phyloP scores from a whole-genome alignment of 30 jellyfish, hydroid and myxozoan species.

The Hydractinia echinata region DNA sequence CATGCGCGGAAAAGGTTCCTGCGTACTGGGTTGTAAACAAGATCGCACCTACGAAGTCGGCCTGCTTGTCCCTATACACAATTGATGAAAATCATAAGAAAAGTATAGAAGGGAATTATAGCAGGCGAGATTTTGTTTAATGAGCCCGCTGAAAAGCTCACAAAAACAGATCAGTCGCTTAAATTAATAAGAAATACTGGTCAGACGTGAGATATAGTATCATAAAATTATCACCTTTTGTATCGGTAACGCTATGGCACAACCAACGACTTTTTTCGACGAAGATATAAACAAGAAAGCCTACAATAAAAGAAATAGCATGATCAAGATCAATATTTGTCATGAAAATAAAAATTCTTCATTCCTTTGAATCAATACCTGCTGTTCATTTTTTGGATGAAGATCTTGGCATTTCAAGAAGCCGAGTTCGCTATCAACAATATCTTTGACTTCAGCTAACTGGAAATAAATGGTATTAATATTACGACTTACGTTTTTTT shows the following conservation, averaged over 20 bases:
- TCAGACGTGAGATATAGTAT: background rate
- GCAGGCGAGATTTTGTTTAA: no score
- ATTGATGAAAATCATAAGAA: no score
- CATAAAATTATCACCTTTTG: slow-evolving; percentile 30
- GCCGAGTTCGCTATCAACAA: slow-evolving; percentile 85
- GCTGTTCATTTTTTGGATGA: slow-evolving; percentile 15
- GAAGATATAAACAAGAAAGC: slow-evolving; percentile 56
- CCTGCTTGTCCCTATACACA: no score
- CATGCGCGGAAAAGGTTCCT: no score
- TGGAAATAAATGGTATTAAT: slow-evolving; percentile 3
- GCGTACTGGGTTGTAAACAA: no score
- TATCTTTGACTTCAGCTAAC: slow-evolving; percentile 74
- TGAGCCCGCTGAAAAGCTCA: no score
- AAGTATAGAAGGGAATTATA: no score
- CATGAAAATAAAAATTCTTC: no score
- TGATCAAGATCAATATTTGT: background rate
- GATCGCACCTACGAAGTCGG: no score
- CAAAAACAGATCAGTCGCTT: no score
- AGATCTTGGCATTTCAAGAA: slow-evolving; percentile 35
- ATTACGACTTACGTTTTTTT: background rate
- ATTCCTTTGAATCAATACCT: background rate
- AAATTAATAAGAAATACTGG: no score
- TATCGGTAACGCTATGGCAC: slow-evolving; percentile 78
- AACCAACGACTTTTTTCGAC: slow-evolving; percentile 57
- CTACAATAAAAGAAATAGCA: slow-evolving; percentile 7